Evolutionary conservation across 2,888 invertebrate genomes (phyloP).

Genomic region (Megamerina dolium): DNA sequence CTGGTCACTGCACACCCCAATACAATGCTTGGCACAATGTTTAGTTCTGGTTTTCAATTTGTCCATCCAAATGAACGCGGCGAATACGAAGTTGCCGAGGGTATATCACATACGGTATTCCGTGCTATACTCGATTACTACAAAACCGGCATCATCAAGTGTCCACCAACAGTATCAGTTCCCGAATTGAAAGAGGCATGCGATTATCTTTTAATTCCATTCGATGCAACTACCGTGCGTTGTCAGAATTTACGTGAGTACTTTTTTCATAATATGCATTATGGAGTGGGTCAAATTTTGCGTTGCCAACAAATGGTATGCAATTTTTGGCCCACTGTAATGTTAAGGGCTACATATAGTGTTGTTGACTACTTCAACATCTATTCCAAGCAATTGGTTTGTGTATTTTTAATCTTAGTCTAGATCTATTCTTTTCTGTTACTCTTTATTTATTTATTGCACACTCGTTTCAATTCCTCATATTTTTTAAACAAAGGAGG

Average conservation of each 20-base stretch:
- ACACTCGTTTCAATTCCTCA: constrained; percentile 13
- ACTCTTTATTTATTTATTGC: constrained; percentile 16
- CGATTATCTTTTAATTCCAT: constrained; percentile 96
- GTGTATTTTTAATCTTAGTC: neutral
- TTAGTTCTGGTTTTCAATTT: constrained; percentile 85
- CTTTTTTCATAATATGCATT: neutral
- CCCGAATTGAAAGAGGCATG: constrained; percentile 97
- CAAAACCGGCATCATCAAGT: constrained; percentile 82
- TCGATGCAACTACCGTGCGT: constrained; percentile 90
- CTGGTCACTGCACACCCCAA: constrained; percentile 93
- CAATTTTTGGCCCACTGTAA: too few relatives aligned
- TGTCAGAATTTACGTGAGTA: constrained; percentile 90
- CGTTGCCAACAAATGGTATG: too few relatives aligned
- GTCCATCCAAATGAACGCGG: constrained; percentile 93
- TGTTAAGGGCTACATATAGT: too few relatives aligned
- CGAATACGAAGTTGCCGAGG: constrained; percentile 96
- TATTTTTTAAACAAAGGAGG: constrained; percentile 56
- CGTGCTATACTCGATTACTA: constrained; percentile 93
- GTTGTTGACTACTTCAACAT: too few relatives aligned
- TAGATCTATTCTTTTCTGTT: constrained; percentile 13
- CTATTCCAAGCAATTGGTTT: too few relatives aligned
- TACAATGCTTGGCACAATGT: constrained; percentile 99
- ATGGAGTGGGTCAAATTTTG: too few relatives aligned
- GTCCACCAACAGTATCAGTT: constrained; percentile 92
- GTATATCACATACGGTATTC: constrained; percentile 92